Percentiles rank a stretch among this genome's conserved stretches.
Evolutionary conservation across 2,888 invertebrate genomes (phyloP).

Genomic region (Ophion costatus): DNA sequence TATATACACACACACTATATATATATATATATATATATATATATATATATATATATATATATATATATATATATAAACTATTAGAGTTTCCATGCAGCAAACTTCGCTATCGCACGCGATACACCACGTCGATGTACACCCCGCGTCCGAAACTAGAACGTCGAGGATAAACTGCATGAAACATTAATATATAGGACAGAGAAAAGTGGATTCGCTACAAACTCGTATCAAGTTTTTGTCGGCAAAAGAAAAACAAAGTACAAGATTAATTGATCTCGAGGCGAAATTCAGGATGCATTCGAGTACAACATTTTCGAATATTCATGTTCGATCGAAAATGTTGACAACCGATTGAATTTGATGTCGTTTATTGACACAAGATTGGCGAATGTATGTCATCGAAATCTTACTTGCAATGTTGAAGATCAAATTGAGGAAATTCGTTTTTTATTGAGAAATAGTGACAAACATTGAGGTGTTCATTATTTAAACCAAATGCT

Average conservation of each 20-base stretch:
- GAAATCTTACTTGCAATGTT: too few species aligned
- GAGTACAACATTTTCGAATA: neutral
- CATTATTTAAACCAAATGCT: too few species aligned
- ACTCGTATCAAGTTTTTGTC: constrained; percentile 16
- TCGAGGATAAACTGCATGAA: constrained; percentile 64
- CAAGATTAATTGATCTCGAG: neutral
- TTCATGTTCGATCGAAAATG: neutral
- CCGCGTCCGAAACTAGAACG: constrained; percentile 64
- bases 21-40: neutral
- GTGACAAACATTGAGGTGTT: too few species aligned
- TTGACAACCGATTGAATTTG: neutral
- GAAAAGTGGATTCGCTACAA: constrained; percentile 27
- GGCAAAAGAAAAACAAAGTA: neutral
- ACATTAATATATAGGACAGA: constrained; percentile 24
- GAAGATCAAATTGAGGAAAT: too few species aligned
- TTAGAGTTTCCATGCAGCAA: constrained; percentile 68
- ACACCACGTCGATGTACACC: constrained; percentile 62
- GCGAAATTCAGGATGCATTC: neutral
- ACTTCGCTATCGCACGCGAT: constrained; percentile 75
- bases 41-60: neutral
- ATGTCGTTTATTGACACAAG: neutral
- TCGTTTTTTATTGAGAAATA: too few species aligned
- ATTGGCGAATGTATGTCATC: too few species aligned
- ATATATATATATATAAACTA: neutral
- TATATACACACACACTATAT: neutral